A percentile compares a stretch with the other conserved stretches of the same genome.
Evolutionary conservation across 2,888 invertebrate species (phyloP).

Genomic region (Lepidochrysops patricia): DNA sequence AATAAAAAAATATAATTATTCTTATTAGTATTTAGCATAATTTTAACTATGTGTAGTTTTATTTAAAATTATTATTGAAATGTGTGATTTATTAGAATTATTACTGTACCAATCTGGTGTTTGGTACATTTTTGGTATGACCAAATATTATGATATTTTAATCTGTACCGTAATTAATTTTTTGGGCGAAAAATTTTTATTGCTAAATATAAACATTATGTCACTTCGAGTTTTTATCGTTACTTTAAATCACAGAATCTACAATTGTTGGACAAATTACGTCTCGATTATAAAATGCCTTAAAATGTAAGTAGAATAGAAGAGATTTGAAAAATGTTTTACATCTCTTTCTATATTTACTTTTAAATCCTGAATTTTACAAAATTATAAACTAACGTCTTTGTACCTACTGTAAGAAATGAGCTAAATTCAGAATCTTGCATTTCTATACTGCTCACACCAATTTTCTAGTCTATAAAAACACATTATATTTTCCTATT

Average conservation of each 20-base stretch:
- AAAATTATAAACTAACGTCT: not conserved
- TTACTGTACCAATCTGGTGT: not conserved
- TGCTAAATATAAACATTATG: too few species aligned
- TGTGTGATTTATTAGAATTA: not conserved
- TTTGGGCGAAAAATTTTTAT: not conserved
- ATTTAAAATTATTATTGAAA: not conserved
- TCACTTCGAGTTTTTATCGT: too few species aligned
- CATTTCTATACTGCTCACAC: constrained; percentile 3
- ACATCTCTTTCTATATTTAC: not conserved
- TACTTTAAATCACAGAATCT: not conserved
- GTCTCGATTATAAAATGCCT: not conserved
- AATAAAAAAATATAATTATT: not conserved
- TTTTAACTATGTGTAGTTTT: not conserved
- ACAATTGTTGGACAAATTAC: not conserved
- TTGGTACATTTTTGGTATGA: not conserved
- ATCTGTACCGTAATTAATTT: not conserved
- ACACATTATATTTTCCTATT: constrained; percentile 12
- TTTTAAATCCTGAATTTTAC: not conserved
- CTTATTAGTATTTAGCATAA: not conserved
- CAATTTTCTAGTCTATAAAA: not conserved
- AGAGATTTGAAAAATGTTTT: not conserved
- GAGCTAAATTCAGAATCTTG: constrained; percentile 14
- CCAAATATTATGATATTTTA: not conserved
- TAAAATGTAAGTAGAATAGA: not conserved
- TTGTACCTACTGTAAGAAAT: not conserved